phyloP scores from a whole-genome alignment of 2,113 vertebrate species.

The Ceyx cyanopectus region DNA sequence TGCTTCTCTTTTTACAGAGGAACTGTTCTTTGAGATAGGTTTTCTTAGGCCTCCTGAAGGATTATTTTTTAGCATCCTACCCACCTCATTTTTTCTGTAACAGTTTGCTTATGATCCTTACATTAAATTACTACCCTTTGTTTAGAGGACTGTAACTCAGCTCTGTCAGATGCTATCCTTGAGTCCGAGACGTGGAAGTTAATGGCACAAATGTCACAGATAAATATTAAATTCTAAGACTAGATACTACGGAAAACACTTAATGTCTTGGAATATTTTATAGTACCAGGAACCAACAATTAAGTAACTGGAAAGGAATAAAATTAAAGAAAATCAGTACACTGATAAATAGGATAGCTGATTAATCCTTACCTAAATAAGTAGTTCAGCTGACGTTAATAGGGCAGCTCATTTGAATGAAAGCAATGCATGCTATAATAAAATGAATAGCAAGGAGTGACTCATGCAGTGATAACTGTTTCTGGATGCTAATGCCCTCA shows the following conservation, averaged over 20 bases:
- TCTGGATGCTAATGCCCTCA: background rate
- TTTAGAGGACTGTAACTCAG: background rate
- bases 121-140: background rate
- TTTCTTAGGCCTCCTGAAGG: background rate
- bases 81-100: background rate
- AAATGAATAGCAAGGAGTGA: constrained; percentile 4
- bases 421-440: background rate
- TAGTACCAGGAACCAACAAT: background rate
- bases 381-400: constrained; percentile 10
- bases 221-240: background rate
- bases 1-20: background rate
- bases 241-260: background rate
- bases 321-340: constrained; percentile 26
- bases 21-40: background rate
- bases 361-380: constrained; percentile 40
- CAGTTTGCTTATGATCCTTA: background rate
- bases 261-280: background rate
- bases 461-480: background rate
- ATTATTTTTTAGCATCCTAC: background rate
- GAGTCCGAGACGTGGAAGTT: background rate
- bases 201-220: background rate
- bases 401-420: constrained; percentile 2
- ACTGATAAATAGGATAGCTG: constrained; percentile 3
- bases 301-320: constrained; percentile 31
- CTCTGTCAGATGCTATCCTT: background rate